A percentile compares a stretch with the other conserved stretches of the same genome.
These are phyloP conservation scores for Samia ricini DNA, from an alignment of 1,140 invertebrate species.

Conservation along the genomic window DNA sequence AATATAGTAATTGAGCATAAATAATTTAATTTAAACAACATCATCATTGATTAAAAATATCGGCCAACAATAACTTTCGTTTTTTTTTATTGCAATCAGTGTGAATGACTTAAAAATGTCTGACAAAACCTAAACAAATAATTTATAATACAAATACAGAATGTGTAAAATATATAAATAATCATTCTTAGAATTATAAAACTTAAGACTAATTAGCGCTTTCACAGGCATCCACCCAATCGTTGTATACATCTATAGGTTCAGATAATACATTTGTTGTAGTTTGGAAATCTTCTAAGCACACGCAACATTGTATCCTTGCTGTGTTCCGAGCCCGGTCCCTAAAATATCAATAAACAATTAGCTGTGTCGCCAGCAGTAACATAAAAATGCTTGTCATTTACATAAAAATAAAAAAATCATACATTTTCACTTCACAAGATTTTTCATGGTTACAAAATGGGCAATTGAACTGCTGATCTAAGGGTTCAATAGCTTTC, in stretches of 20 bases:
- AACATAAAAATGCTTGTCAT: too few relatives aligned
- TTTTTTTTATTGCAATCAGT: too few relatives aligned
- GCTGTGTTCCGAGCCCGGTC: slow-evolving; percentile 96
- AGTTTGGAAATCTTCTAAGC: slow-evolving; percentile 97
- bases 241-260: slow-evolving; percentile 99
- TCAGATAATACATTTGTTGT: slow-evolving; percentile 98
- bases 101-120: too few relatives aligned
- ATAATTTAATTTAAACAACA: too few relatives aligned
- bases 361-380: too few relatives aligned
- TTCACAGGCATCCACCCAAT: slow-evolving; percentile 99
- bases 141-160: neutral
- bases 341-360: slow-evolving; percentile 79
- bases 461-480: slow-evolving; percentile 98
- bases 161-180: slow-evolving; percentile 16
- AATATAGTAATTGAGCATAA: too few relatives aligned
- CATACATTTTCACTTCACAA: slow-evolving; percentile 99
- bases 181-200: slow-evolving; percentile 35
- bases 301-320: slow-evolving; percentile 95
- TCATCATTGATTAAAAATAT: too few relatives aligned
- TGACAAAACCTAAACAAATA: neutral
- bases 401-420: slow-evolving; percentile 2
- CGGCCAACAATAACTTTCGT: too few relatives aligned
- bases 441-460: slow-evolving; percentile 99
- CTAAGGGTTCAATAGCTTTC: slow-evolving; percentile 95
- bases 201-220: slow-evolving; percentile 58